Conservation (phyloP, 1,140 invertebrate genomes). For the Macrosteles quadrilineatus region DNA sequence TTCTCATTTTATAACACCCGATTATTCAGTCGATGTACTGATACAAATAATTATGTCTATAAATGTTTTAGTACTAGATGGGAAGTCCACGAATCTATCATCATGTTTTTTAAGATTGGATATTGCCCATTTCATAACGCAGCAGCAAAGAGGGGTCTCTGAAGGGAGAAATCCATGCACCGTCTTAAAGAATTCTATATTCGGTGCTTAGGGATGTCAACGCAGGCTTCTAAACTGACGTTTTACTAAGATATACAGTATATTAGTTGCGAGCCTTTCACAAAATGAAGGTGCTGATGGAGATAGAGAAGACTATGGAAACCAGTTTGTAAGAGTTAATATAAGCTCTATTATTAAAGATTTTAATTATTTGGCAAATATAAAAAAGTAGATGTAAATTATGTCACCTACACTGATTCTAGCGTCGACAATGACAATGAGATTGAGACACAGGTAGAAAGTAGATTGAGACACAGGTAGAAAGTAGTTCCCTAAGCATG, state of each 20-base stretch:
- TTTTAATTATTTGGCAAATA: neutral
- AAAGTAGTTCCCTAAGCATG: neutral
- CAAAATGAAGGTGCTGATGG: neutral
- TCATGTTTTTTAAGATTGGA: slow-evolving; percentile 10
- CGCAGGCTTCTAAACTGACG: neutral
- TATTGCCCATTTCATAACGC: slow-evolving; percentile 11
- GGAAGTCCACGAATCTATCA: neutral
- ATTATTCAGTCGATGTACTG: neutral
- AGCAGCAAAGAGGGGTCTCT: slow-evolving; percentile 5
- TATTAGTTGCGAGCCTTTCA: neutral
- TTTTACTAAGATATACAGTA: neutral
- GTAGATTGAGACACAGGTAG: no score
- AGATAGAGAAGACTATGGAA: neutral
- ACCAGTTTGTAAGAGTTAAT: neutral
- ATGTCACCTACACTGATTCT: neutral
- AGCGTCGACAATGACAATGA: neutral
- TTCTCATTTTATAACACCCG: no score
- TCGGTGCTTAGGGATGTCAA: neutral
- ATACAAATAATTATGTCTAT: neutral
- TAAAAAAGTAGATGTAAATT: neutral
- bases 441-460: neutral
- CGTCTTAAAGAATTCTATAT: slow-evolving; percentile 18
- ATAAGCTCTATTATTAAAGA: neutral
- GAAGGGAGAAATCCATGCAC: neutral
- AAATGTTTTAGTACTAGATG: slow-evolving; percentile 7